Conservation (phyloP, 2,113 vertebrate species). For the Cyanoliseus patagonus region DNA sequence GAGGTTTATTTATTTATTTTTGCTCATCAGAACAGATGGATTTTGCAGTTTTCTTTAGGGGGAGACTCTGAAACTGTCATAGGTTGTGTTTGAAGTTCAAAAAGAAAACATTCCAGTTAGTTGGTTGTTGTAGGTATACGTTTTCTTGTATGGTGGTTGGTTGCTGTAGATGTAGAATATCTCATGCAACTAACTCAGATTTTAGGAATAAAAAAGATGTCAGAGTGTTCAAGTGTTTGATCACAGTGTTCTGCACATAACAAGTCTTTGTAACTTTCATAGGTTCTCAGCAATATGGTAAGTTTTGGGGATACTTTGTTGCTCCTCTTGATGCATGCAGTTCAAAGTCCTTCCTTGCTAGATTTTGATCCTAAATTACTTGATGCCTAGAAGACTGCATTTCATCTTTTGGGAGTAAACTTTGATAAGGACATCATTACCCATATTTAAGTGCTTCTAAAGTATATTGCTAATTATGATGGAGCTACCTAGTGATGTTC, state of each 20-base stretch:
- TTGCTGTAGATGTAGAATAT: not conserved
- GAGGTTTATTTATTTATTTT: not conserved
- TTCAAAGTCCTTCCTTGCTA: not conserved
- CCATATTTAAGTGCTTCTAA: not conserved
- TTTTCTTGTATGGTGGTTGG: not conserved
- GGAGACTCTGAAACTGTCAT: not conserved
- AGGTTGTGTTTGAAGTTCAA: not conserved
- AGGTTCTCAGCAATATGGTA: not conserved
- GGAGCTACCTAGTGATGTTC: not conserved
- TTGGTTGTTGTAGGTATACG: not conserved
- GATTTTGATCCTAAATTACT: not conserved
- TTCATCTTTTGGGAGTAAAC: not conserved
- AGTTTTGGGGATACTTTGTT: not conserved
- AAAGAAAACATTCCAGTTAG: not conserved
- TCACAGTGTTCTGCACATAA: not conserved
- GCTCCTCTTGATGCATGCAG: not conserved
- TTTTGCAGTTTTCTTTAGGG: not conserved
- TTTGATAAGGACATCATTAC: not conserved
- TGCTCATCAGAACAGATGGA: conserved; percentile 26
- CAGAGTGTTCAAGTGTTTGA: not conserved
- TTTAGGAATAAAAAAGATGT: not conserved
- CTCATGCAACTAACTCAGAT: not conserved
- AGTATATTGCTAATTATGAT: not conserved
- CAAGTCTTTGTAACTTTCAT: not conserved
- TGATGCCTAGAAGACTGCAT: not conserved